Conservation (phyloP, 2,113 vertebrate genomes). For the Nycticebus coucang region DNA sequence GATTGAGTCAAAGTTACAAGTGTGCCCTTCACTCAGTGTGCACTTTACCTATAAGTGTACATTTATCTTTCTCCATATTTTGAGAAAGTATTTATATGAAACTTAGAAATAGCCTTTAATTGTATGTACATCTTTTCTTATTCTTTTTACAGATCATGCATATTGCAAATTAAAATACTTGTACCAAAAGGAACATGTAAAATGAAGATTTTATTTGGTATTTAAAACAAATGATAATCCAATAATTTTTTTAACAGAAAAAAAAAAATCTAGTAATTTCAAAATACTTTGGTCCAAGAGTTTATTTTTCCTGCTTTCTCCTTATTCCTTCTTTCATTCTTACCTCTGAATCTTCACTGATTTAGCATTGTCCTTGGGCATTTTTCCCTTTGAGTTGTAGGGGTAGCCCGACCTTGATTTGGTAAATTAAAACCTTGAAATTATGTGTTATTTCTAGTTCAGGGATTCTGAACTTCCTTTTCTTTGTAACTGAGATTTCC, state of each 20-base stretch:
- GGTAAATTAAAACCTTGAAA: constrained; percentile 43
- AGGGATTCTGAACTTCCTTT: constrained; percentile 64
- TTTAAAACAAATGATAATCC: background rate
- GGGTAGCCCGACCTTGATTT: background rate
- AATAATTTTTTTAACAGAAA: background rate
- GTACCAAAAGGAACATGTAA: background rate
- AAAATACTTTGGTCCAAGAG: background rate
- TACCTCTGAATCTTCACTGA: background rate
- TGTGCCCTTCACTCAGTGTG: too few species aligned
- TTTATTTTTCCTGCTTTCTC: background rate
- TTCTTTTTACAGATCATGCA: background rate
- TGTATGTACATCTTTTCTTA: background rate
- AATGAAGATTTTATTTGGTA: background rate
- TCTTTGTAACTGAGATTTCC: constrained; percentile 67
- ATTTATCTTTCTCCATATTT: background rate
- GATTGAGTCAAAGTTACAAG: too few species aligned
- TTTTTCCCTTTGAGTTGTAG: background rate
- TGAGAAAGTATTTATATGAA: background rate
- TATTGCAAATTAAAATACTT: background rate
- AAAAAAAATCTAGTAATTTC: background rate
- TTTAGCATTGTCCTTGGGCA: background rate
- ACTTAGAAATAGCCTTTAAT: background rate
- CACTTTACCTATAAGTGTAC: background rate
- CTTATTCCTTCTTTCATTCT: background rate
- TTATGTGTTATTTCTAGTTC: constrained; percentile 56